A percentile compares a stretch with the other conserved stretches of the same genome.
Evolutionary conservation across 1,140 invertebrate genomes (phyloP).

Genomic region (Pinna nobilis): DNA sequence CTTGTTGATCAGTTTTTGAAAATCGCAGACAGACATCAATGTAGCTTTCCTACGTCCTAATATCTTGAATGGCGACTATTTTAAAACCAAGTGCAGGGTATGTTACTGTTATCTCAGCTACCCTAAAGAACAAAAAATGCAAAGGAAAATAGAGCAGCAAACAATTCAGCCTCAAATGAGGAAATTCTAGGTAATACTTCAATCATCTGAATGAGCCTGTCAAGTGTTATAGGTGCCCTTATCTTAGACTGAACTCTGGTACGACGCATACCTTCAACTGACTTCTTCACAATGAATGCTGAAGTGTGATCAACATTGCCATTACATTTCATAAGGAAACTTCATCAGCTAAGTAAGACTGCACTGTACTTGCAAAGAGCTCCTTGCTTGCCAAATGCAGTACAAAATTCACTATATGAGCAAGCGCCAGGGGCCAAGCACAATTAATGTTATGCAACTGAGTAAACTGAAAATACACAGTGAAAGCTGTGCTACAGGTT

Average conservation of each 20-base stretch:
- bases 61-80: not conserved
- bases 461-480: not conserved
- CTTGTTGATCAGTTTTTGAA: too few species aligned
- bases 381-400: too few species aligned
- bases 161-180: not conserved
- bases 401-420: not conserved
- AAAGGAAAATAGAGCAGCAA: not conserved
- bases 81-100: not conserved
- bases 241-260: not conserved
- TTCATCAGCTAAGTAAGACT: not conserved
- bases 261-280: not conserved
- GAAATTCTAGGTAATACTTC: not conserved
- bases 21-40: too few species aligned
- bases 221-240: not conserved
- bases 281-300: not conserved
- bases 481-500: not conserved
- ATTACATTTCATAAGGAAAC: not conserved
- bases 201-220: not conserved
- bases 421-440: not conserved
- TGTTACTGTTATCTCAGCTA: not conserved
- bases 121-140: not conserved
- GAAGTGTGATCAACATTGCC: not conserved
- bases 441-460: not conserved
- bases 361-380: not conserved
- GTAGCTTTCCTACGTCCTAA: too few species aligned